Base-by-base conservation (phyloP, 2,888 invertebrate genomes). In the Phragmatobia fuliginosa region DNA sequence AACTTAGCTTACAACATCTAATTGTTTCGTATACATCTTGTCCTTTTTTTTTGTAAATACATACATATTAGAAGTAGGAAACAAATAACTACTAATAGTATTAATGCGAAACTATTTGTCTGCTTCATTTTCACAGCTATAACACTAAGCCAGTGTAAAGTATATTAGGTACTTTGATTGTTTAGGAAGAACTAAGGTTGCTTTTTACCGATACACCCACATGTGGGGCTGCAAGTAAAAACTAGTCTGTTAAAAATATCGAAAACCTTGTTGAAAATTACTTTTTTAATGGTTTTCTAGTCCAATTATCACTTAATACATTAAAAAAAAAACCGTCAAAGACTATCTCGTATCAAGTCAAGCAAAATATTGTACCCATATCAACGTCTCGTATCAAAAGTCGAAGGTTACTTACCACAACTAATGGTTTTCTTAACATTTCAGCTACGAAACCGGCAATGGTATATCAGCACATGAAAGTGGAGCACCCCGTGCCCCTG, bases 361-460 rank as follows among this genome's bases (percentile, higher is more conserved):
- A n/a, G n/a, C n/a, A n/a, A n/a, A 49, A 49, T 45, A 45, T 10
- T n/a, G 6, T 21, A 21, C 45, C 7, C 7, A 18, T 21, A 0
- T 49, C 49, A 10, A 2, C 49, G 6, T 56, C 14, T 6, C 25
- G 7, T 49, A 25, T 52, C 2, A 52, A 52, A 52, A 25, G 11
- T 4, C 52, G n/a, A n/a, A 49, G n/a, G n/a, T n/a, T n/a, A n/a
- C n/a, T n/a, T n/a, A n/a, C n/a, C n/a, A n/a, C 11, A 21, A 28
- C 11, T 28, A 10, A 62, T 25, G 32, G 2, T 11, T 62, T 6
- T 21, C 5, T 18, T 11, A 31, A 18, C 11, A 33, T 58, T 32
- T 28, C 71, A 91, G 93, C 75, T 97, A 96, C 81, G 96, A 96
- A 83, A 96, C 96, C 14, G 96, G 96, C 32, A 96, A 97, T 79